phyloP scores from a whole-genome alignment of 1,140 invertebrate species.

The Drosophila repleta region DNA sequence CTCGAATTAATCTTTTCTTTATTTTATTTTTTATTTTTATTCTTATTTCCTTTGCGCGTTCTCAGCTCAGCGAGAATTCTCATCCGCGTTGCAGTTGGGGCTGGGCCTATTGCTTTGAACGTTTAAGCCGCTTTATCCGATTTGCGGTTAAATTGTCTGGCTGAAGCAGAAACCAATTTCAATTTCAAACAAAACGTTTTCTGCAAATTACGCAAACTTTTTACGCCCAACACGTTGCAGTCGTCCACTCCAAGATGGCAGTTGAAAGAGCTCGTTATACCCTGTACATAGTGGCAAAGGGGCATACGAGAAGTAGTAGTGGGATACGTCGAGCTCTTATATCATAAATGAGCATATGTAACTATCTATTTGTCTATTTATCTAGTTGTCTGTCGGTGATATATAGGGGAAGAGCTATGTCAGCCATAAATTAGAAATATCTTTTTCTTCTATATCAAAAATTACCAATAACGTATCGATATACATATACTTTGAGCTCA shows the following conservation, averaged over 20 bases:
- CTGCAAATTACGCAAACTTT: conserved; percentile 70
- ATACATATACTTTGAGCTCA: too few relatives aligned
- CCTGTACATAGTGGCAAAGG: not conserved
- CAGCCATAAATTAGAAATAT: too few relatives aligned
- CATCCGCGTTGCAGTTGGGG: conserved; percentile 17
- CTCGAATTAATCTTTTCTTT: conserved; percentile 42
- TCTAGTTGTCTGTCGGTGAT: too few relatives aligned
- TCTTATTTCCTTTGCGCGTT: conserved; percentile 27
- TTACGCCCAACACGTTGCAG: conserved; percentile 62
- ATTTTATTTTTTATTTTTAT: not conserved
- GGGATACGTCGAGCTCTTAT: too few relatives aligned
- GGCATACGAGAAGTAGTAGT: not conserved
- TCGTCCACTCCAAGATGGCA: conserved; percentile 34
- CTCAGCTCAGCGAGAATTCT: conserved; percentile 38
- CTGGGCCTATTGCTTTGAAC: conserved; percentile 65
- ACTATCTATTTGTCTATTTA: too few relatives aligned
- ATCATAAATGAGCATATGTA: too few relatives aligned
- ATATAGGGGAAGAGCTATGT: too few relatives aligned
- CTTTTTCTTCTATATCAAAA: too few relatives aligned
- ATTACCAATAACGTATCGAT: too few relatives aligned
- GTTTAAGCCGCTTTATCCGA: conserved; percentile 49
- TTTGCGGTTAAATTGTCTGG: conserved; percentile 73
- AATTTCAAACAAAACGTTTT: conserved; percentile 81
- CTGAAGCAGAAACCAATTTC: conserved; percentile 71
- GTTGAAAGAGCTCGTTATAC: conserved; percentile 15